phyloP scores from a whole-genome alignment of 2,888 invertebrate genomes.

The Chrysotoxum bicinctum region DNA sequence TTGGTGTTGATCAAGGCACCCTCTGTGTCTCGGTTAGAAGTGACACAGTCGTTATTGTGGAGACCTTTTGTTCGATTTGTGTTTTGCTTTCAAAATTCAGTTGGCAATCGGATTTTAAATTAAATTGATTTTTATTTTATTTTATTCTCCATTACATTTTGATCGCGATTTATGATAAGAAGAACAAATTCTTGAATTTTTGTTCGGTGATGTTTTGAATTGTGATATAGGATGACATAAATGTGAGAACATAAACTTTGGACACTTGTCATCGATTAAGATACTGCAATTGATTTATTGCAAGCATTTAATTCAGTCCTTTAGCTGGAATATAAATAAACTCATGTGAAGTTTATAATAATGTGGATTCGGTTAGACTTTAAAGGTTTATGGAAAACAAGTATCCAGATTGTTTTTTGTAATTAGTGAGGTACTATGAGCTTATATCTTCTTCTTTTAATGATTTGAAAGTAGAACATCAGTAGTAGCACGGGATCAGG shows the following conservation, averaged over 20 bases:
- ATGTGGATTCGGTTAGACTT: no score
- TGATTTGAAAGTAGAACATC: no score
- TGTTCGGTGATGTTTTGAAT: background rate
- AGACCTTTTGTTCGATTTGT: constrained; percentile 2
- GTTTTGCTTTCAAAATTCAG: background rate
- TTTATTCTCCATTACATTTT: constrained; percentile 32
- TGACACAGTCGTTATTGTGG: constrained; percentile 14
- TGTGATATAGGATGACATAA: constrained; percentile 32
- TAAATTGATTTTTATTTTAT: constrained; percentile 15
- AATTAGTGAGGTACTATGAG: no score
- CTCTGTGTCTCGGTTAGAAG: constrained; percentile 40
- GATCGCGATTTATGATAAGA: constrained; percentile 39
- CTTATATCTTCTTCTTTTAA: no score
- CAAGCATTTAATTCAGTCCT: background rate
- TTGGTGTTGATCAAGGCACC: constrained; percentile 65
- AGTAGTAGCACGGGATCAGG: no score
- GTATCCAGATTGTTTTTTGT: no score
- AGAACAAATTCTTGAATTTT: constrained; percentile 37
- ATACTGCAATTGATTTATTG: constrained; percentile 23
- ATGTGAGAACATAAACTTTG: constrained; percentile 63
- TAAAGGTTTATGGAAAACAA: no score
- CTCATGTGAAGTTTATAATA: no score
- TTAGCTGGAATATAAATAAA: background rate
- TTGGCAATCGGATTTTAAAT: constrained; percentile 38
- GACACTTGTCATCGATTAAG: constrained; percentile 62